A percentile compares a stretch with the other conserved stretches of the same genome.
These are phyloP conservation scores for Hippoglossus hippoglossus DNA, from an alignment of 2,797 vertebrate species.

Conservation along the genomic window DNA sequence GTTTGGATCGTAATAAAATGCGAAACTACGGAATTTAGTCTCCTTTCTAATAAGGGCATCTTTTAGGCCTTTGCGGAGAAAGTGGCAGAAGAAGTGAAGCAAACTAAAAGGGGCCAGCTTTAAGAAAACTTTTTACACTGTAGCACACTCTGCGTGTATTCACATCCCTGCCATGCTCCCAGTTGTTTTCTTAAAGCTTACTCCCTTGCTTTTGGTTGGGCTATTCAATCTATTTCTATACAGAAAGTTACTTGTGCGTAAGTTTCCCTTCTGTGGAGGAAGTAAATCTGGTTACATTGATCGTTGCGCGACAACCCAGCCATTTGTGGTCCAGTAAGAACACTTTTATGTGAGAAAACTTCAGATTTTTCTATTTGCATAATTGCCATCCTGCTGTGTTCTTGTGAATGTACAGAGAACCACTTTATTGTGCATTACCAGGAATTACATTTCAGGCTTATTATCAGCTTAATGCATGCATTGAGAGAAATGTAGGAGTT, in stretches of 20 bases:
- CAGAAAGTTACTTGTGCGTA: not conserved
- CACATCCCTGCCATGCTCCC: not conserved
- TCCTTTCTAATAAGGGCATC: too few relatives aligned
- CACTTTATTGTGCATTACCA: not conserved
- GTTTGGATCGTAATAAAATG: too few relatives aligned
- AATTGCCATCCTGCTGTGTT: constrained; percentile 30
- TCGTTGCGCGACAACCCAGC: not conserved
- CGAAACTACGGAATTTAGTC: too few relatives aligned
- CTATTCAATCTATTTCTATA: not conserved
- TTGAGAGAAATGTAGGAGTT: constrained; percentile 1
- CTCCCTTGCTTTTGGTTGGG: not conserved
- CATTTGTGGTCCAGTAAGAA: not conserved
- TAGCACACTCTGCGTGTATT: not conserved
- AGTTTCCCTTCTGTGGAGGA: not conserved
- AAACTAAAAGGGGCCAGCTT: too few relatives aligned
- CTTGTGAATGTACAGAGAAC: constrained; percentile 10
- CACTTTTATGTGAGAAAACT: constrained; percentile 21
- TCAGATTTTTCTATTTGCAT: not conserved
- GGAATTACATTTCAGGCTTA: constrained; percentile 1
- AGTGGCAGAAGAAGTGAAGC: too few relatives aligned
- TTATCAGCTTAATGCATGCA: constrained; percentile 25
- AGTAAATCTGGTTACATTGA: not conserved
- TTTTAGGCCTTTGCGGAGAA: too few relatives aligned
- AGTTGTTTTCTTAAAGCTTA: not conserved
- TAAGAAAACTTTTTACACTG: not conserved